Base-by-base conservation (phyloP, 1,140 invertebrate genomes). In the Atta texana region DNA sequence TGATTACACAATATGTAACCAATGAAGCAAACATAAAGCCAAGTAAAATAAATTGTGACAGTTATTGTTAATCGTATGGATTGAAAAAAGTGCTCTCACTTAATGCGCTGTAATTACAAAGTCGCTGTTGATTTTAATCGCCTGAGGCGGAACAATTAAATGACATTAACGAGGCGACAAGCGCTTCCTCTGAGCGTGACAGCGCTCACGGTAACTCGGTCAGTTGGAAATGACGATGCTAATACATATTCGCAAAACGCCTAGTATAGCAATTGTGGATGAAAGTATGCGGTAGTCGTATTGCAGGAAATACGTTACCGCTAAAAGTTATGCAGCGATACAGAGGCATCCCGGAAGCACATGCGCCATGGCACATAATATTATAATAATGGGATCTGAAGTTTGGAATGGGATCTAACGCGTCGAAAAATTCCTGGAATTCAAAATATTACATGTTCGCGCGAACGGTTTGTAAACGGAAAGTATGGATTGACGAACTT, bases 161-260 rank as follows among this genome's bases (percentile, higher is more conserved):
- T 72, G 53, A 31, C 55, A 49, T 71, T 44, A 63, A 28, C 78
- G 53, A 82, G 66, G 21, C 24, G 21, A 81, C 21, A 57, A 71
- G 51, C 31, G 78, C 10, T 57, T 82, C 16, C 68, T 61, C 69
- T 84, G 80, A 74, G 28, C 39, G 39, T 75, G 80, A 74, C 69
- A 63, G 80, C 55, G 21, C 49, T 39, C 49, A 28, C 18, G n/a
- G n/a, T 24, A 84, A 75, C 39, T 61, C 69, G 69, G 80, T 16
- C 80, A 74, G 68, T 34, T 74, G 69, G 39, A 84, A 84, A 84
- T 61, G 55, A 84, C 21, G 55, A 49, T 12, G 34, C 39, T 82
- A 82, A 84, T 84, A 55, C 39, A 44, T 16, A 18, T 57, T 74
- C 55, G 77, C 31, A 31, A 69, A 31, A 81, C 6, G 24, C 31